phyloP scores from a whole-genome alignment of 2,797 vertebrate genomes.

The Anableps anableps region DNA sequence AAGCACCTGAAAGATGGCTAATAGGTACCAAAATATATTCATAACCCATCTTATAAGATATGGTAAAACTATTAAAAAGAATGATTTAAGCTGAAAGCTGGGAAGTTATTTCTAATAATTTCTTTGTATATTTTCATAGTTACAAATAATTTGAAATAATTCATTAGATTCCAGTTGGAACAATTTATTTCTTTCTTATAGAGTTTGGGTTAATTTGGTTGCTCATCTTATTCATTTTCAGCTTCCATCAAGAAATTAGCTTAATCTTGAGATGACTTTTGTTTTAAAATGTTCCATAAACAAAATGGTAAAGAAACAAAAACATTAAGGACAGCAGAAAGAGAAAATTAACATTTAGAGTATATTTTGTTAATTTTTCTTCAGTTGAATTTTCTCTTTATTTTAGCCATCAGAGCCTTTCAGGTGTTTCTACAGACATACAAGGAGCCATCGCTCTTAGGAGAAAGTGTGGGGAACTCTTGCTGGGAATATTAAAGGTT shows the following conservation, averaged over 20 bases:
- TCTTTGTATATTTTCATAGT: neutral
- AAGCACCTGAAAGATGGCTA: no score
- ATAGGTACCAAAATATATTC: no score
- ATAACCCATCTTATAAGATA: no score
- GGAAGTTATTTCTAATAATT: neutral
- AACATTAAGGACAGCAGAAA: neutral
- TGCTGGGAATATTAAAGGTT: neutral
- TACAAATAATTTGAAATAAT: neutral
- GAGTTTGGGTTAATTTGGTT: neutral
- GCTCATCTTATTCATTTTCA: neutral
- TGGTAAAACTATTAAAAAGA: no score
- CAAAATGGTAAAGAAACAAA: neutral
- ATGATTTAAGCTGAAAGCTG: no score
- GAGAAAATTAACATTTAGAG: neutral
- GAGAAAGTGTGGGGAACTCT: neutral
- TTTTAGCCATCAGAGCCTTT: constrained; percentile 21
- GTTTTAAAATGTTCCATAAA: neutral
- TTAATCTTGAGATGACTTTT: neutral
- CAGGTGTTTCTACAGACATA: constrained; percentile 12
- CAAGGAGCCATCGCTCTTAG: neutral
- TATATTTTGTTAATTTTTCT: neutral
- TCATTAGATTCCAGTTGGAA: neutral
- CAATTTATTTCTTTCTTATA: neutral
- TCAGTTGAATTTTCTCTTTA: constrained; percentile 8
- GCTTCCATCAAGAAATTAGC: neutral